Evolutionary conservation across 2,888 invertebrate species (phyloP).

Genomic region (Deilephila porcellus): DNA sequence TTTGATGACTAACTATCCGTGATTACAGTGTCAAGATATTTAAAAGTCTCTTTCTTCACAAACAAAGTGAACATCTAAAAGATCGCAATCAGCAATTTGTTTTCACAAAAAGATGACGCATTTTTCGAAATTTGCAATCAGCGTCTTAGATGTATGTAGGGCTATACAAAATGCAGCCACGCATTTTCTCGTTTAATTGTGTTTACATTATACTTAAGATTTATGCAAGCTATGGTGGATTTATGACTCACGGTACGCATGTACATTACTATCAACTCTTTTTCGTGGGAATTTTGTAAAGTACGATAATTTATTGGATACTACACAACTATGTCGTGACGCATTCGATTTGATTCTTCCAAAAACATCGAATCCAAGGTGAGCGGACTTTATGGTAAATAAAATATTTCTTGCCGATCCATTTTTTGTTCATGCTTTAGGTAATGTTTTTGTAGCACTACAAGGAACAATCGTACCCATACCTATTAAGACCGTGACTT

Average conservation of each 20-base stretch:
- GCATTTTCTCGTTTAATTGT: neutral
- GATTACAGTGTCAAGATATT: neutral
- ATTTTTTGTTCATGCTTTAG: neutral
- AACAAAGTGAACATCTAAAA: neutral
- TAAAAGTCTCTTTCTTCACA: neutral
- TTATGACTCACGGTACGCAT: neutral
- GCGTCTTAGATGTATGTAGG: constrained; percentile 3
- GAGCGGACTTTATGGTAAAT: neutral
- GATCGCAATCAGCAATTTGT: neutral
- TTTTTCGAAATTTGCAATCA: constrained; percentile 2
- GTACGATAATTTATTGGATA: neutral
- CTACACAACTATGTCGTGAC: too few species aligned
- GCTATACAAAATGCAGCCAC: neutral
- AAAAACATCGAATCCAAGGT: neutral
- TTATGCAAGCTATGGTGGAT: neutral
- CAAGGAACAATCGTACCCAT: neutral
- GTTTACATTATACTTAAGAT: neutral
- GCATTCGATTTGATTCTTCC: neutral
- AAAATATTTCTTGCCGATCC: neutral
- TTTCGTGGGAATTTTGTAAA: neutral
- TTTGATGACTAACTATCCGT: too few species aligned
- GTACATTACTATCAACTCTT: neutral
- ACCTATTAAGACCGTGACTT: neutral
- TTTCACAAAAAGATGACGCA: neutral
- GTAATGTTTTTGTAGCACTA: neutral